Evolutionary conservation across 2,888 invertebrate genomes (phyloP).

Genomic region (Cyrtodaria siliqua): DNA sequence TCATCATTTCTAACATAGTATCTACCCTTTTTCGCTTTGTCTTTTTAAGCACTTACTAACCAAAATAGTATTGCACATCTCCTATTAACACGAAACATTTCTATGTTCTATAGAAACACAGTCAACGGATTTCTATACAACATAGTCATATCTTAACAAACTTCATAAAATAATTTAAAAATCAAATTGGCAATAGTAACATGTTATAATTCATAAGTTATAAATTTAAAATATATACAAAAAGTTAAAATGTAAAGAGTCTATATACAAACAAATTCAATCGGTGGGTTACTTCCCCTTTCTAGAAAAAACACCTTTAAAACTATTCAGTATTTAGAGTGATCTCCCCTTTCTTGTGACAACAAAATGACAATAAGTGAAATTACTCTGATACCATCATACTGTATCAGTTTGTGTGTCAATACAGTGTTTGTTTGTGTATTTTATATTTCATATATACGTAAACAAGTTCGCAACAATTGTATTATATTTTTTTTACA

Average conservation of each 20-base stretch:
- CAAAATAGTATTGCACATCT: slow-evolving; percentile 36
- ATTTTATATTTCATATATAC: no score
- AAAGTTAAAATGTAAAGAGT: slow-evolving; percentile 26
- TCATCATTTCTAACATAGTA: no score
- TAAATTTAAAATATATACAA: slow-evolving; percentile 46
- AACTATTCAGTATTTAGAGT: no score
- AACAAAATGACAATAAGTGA: no score
- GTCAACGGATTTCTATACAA: background rate
- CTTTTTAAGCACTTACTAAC: slow-evolving; percentile 27
- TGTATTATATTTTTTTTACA: no score
- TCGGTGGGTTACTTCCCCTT: background rate
- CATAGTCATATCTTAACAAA: background rate
- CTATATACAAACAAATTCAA: slow-evolving; percentile 17
- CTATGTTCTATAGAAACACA: no score
- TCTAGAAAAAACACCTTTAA: no score
- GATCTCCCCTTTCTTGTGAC: no score
- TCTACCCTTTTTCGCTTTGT: background rate
- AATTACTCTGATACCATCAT: no score
- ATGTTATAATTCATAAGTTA: slow-evolving; percentile 49
- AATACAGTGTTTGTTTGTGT: no score
- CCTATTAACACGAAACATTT: background rate
- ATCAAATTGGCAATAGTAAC: slow-evolving; percentile 34
- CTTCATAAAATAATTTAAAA: slow-evolving; percentile 28
- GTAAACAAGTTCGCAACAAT: no score
- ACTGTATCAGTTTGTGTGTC: no score